Percentiles rank a stretch among this genome's conserved stretches.
phyloP scores from a whole-genome alignment of 2,797 vertebrate genomes.

The Neopelma chrysocephalum region DNA sequence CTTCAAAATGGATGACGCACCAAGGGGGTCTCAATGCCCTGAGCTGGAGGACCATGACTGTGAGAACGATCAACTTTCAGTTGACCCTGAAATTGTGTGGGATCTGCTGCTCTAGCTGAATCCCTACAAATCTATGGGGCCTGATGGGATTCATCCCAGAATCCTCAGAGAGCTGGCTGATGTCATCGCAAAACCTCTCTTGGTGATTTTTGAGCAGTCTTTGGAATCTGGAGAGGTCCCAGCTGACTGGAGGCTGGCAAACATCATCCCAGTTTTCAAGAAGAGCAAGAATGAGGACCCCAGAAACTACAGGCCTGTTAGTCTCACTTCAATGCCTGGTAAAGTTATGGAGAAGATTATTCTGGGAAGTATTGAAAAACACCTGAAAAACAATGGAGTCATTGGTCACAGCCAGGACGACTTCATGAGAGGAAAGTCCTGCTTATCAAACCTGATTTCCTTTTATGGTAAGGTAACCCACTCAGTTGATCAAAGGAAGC shows the following conservation, averaged over 20 bases:
- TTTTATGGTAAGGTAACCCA: neutral
- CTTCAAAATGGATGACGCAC: neutral
- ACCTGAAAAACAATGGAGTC: neutral
- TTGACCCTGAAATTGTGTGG: neutral
- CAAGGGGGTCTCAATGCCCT: neutral
- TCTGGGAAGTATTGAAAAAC: neutral
- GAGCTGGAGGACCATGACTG: neutral
- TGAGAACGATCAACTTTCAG: neutral
- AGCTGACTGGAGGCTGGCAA: neutral
- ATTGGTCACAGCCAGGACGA: neutral
- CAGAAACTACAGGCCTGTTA: neutral
- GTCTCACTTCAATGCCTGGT: neutral
- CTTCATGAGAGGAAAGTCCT: neutral
- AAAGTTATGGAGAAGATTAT: neutral
- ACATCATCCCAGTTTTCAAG: neutral
- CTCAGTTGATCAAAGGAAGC: neutral
- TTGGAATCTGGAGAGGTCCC: neutral
- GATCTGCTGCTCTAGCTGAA: neutral
- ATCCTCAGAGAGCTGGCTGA: neutral
- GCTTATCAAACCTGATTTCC: neutral
- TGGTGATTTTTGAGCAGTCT: neutral
- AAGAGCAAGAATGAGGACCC: neutral
- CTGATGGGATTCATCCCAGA: neutral
- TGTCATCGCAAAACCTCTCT: neutral
- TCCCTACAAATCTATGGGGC: neutral